Conservation (phyloP, 2,113 vertebrate species). For the Poeciliopsis prolifica region DNA sequence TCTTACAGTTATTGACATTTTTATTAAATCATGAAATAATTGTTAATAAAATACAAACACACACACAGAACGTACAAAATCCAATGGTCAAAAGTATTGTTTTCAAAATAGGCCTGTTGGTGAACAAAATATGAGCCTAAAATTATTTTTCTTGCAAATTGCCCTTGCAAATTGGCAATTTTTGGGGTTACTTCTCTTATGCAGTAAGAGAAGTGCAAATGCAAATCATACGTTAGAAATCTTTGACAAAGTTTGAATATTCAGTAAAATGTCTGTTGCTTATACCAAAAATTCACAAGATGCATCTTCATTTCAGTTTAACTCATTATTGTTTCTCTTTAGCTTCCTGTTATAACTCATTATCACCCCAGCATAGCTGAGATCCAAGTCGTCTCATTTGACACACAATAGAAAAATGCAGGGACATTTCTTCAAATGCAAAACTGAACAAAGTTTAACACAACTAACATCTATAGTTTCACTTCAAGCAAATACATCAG, state of each 20-base stretch:
- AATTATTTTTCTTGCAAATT: neutral
- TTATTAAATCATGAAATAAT: too few species aligned
- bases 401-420: neutral
- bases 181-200: too few species aligned
- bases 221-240: neutral
- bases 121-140: too few species aligned
- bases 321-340: neutral
- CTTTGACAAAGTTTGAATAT: neutral
- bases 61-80: too few species aligned
- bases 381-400: neutral
- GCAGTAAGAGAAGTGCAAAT: too few species aligned
- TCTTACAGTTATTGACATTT: too few species aligned
- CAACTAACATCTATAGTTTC: slow-evolving; percentile 14
- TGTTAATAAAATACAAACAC: too few species aligned
- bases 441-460: neutral
- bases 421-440: neutral
- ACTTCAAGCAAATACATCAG: slow-evolving; percentile 16
- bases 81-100: too few species aligned
- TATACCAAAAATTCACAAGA: neutral
- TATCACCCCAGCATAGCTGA: neutral
- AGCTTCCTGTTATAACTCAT: too few species aligned
- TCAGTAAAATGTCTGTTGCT: neutral
- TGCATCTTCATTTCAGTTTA: too few species aligned
- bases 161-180: neutral
- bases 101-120: too few species aligned